These are phyloP conservation scores for Stercorarius parasiticus DNA, from an alignment of 2,113 vertebrate genomes.

Conservation along the genomic window DNA sequence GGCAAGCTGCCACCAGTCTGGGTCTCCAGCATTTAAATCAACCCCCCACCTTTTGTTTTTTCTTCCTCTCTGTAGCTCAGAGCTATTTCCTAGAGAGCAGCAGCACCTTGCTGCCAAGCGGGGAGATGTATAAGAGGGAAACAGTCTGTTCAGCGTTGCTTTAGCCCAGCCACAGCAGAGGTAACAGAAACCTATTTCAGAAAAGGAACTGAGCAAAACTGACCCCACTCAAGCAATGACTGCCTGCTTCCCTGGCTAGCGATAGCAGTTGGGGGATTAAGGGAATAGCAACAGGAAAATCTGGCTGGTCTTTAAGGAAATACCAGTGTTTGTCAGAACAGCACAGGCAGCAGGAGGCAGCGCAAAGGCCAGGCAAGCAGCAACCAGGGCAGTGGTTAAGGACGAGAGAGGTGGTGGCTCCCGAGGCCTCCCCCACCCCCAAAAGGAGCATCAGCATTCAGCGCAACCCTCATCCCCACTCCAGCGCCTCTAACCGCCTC, in stretches of 20 bases:
- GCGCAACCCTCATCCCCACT: background rate
- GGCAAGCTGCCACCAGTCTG: background rate
- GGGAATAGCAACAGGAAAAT: background rate
- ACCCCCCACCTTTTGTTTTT: accelerated
- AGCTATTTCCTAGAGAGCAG: background rate
- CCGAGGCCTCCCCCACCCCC: too few relatives aligned
- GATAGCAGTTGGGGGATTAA: background rate
- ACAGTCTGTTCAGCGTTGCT: accelerated
- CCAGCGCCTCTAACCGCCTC: background rate
- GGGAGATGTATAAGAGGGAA: background rate
- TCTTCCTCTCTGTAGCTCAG: background rate
- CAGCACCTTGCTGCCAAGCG: background rate
- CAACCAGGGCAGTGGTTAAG: background rate
- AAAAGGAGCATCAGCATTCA: background rate
- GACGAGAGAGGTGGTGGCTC: background rate
- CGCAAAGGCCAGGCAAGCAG: background rate
- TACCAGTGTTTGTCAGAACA: too few relatives aligned
- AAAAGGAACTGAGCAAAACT: background rate
- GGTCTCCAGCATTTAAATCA: background rate
- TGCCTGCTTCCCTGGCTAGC: background rate
- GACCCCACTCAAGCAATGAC: background rate
- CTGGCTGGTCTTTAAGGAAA: background rate
- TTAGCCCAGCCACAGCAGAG: background rate
- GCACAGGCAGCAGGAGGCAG: background rate
- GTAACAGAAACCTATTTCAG: background rate